phyloP scores from a whole-genome alignment of 2,888 invertebrate genomes.

The Leptopilina syphax region DNA sequence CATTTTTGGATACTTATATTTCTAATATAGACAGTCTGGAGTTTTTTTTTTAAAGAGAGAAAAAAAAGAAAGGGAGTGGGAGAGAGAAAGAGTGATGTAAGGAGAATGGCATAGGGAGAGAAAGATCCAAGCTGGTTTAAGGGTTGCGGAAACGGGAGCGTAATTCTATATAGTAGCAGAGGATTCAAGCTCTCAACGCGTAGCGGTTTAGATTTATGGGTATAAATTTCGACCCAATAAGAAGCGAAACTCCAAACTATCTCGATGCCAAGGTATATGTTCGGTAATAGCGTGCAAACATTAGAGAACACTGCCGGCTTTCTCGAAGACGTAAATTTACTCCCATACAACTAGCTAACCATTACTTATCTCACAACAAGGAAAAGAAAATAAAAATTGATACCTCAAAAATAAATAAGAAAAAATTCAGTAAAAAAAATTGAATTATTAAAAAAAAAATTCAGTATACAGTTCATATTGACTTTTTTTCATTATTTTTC shows the following conservation, averaged over 20 bases:
- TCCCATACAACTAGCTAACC: conserved; percentile 23
- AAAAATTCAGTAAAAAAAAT: too few species aligned
- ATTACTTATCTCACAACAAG: conserved; percentile 22
- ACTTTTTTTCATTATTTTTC: too few species aligned
- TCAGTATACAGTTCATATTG: too few species aligned
- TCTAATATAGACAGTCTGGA: too few species aligned
- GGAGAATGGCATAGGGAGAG: conserved; percentile 51
- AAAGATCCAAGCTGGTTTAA: conserved; percentile 47
- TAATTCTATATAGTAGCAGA: conserved; percentile 62
- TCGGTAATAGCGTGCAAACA: conserved; percentile 39
- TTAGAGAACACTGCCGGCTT: conserved; percentile 36
- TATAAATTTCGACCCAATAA: conserved; percentile 67
- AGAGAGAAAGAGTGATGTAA: conserved; percentile 43
- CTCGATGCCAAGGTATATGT: conserved; percentile 49
- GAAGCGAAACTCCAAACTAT: conserved; percentile 57
- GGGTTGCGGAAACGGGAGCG: conserved; percentile 32
- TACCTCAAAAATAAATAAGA: too few species aligned
- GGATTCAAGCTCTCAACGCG: conserved; percentile 67
- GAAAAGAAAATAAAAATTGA: background rate
- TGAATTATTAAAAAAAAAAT: too few species aligned
- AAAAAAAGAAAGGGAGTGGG: too few species aligned
- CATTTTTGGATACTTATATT: too few species aligned
- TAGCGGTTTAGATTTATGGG: conserved; percentile 67
- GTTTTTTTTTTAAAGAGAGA: too few species aligned
- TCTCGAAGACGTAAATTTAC: conserved; percentile 41